Percentiles rank a stretch among this genome's conserved stretches.
Conservation (phyloP, 2,113 vertebrate species). For the Talpa occidentalis region DNA sequence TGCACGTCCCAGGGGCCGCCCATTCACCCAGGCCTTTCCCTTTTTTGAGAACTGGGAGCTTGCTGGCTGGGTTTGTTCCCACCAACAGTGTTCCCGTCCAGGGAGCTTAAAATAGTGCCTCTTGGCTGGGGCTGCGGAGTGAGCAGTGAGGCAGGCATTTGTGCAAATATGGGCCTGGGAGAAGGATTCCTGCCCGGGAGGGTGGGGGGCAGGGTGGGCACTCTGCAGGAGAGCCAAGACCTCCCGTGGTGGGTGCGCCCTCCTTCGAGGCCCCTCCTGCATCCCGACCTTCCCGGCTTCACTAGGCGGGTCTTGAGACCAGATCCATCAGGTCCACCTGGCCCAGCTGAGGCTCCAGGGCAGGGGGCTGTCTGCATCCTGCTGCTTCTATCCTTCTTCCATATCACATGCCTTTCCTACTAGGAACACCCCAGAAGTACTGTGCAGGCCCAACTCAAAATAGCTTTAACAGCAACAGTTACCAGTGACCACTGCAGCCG, state of each 20-base stretch:
- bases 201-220: neutral
- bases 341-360: neutral
- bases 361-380: neutral
- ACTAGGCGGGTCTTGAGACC: neutral
- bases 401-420: neutral
- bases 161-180: constrained; percentile 91
- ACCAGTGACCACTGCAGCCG: neutral
- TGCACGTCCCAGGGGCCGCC: neutral
- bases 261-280: neutral
- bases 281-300: neutral
- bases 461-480: neutral
- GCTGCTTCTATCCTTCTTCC: neutral
- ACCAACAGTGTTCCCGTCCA: constrained; percentile 87
- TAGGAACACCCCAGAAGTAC: neutral
- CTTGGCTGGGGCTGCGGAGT: constrained; percentile 81
- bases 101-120: constrained; percentile 90
- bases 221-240: constrained; percentile 51
- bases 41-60: constrained; percentile 87
- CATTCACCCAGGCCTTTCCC: constrained; percentile 78
- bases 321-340: neutral
- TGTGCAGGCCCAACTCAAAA: neutral
- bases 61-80: constrained; percentile 83
- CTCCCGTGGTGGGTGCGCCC: constrained; percentile 32
- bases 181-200: constrained; percentile 54
- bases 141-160: constrained; percentile 80